Percentiles rank a stretch among this genome's conserved stretches.
These are phyloP conservation scores for Lepidurus apus DNA, from an alignment of 1,140 invertebrate genomes.

Conservation along the genomic window DNA sequence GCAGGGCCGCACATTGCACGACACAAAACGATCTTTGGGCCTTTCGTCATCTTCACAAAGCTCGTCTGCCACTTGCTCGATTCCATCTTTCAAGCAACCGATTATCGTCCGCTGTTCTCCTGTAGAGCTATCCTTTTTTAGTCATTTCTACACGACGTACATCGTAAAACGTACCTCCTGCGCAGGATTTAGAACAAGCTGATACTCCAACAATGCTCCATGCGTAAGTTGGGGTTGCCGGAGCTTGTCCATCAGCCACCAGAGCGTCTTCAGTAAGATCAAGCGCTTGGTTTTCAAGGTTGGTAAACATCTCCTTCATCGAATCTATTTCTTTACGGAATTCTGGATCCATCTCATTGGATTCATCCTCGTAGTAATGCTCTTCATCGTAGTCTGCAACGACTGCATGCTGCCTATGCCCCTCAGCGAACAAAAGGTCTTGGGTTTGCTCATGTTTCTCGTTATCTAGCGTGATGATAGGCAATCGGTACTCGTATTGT, in stretches of 20 bases:
- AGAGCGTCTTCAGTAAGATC: neutral
- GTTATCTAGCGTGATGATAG: neutral
- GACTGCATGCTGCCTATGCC: neutral
- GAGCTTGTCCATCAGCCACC: constrained; percentile 1
- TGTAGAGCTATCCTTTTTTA: neutral
- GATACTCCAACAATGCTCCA: neutral
- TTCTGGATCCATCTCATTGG: neutral
- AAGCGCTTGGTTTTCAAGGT: neutral
- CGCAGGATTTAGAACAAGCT: neutral
- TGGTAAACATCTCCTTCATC: neutral
- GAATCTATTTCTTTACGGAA: constrained; percentile 3
- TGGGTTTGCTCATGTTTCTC: neutral
- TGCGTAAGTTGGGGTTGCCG: neutral
- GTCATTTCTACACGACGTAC: neutral
- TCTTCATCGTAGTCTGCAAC: neutral
- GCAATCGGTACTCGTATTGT: neutral
- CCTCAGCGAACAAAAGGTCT: constrained; percentile 2
- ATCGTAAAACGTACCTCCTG: neutral
- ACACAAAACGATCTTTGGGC: neutral
- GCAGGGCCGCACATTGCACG: neutral
- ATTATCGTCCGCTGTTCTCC: neutral
- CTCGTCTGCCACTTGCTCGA: neutral
- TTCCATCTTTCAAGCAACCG: neutral
- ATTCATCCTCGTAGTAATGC: neutral
- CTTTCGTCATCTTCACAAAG: neutral